These are phyloP conservation scores for Galago senegalensis DNA, from an alignment of 2,797 vertebrate genomes.

Conservation along the genomic window DNA sequence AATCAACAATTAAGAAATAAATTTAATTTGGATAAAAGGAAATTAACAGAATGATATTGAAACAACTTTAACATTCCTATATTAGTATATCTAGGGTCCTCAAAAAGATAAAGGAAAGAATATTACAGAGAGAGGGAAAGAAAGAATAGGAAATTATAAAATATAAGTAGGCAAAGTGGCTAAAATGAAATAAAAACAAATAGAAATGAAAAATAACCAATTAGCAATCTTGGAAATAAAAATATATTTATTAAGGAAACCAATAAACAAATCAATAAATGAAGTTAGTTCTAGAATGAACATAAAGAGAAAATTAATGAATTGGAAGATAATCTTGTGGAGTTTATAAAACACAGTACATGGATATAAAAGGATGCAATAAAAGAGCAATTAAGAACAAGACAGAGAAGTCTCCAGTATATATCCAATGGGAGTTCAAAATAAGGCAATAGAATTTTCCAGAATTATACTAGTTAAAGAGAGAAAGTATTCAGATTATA, in stretches of 20 bases:
- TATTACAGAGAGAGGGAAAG: not conserved
- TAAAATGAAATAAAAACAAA: conserved; percentile 21
- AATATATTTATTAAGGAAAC: conserved; percentile 2
- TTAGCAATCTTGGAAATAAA: conserved; percentile 36
- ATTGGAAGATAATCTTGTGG: not conserved
- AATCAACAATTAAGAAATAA: conserved; percentile 24
- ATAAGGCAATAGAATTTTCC: not conserved
- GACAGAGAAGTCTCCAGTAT: not conserved
- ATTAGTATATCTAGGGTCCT: conserved; percentile 1
- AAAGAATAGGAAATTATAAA: not conserved
- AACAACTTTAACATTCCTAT: conserved; percentile 11
- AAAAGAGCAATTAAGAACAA: not conserved
- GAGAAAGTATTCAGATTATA: conserved; percentile 17
- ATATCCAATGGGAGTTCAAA: conserved; percentile 23
- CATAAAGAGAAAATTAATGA: conserved; percentile 48
- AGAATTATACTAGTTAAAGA: not conserved
- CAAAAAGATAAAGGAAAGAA: not conserved
- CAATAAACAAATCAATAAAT: conserved; percentile 26
- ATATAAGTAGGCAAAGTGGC: not conserved
- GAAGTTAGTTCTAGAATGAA: not conserved
- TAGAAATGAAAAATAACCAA: not conserved
- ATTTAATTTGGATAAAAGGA: not conserved
- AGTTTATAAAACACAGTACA: not conserved
- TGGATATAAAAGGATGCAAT: not conserved
- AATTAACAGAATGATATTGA: conserved; percentile 3